These are phyloP conservation scores for Dissostichus mawsoni DNA, from an alignment of 2,113 vertebrate genomes.

Conservation along the genomic window DNA sequence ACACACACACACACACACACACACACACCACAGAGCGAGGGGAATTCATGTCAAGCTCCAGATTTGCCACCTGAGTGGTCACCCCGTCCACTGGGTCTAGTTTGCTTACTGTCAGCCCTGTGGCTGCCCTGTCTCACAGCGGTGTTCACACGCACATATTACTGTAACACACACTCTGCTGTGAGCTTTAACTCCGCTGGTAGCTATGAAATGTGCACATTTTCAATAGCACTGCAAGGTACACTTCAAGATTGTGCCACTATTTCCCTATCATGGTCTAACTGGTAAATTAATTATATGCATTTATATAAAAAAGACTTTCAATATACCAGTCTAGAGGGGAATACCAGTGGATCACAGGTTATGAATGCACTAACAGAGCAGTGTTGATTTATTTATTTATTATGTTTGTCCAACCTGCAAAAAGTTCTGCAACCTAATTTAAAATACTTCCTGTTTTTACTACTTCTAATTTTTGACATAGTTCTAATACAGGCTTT, in stretches of 20 bases:
- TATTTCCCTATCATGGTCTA: slow-evolving; percentile 32
- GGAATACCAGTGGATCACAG: slow-evolving; percentile 2
- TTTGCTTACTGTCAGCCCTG: slow-evolving; percentile 74
- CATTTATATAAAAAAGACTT: slow-evolving; percentile 27
- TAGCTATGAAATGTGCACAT: slow-evolving; percentile 20
- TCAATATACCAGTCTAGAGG: slow-evolving; percentile 8
- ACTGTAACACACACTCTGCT: slow-evolving; percentile 22
- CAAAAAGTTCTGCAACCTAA: slow-evolving; percentile 17
- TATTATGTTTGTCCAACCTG: slow-evolving; percentile 2
- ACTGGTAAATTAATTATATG: slow-evolving; percentile 52
- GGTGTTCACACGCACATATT: slow-evolving; percentile 35
- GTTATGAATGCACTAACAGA: no score
- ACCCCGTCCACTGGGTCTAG: slow-evolving; percentile 70
- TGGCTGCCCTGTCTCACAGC: slow-evolving; percentile 56
- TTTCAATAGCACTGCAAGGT: slow-evolving; percentile 52
- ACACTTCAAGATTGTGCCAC: slow-evolving; percentile 40
- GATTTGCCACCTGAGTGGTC: slow-evolving; percentile 82
- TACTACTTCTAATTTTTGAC: background rate
- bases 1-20: background rate
- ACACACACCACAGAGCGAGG: slow-evolving; percentile 14
- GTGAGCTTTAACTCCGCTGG: slow-evolving; percentile 3
- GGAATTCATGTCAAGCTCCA: slow-evolving; percentile 76
- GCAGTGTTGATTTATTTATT: no score
- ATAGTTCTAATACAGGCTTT: background rate
- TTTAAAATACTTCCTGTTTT: background rate